Base-by-base conservation (phyloP, 2,888 invertebrate genomes). In the Cinara cedri region DNA sequence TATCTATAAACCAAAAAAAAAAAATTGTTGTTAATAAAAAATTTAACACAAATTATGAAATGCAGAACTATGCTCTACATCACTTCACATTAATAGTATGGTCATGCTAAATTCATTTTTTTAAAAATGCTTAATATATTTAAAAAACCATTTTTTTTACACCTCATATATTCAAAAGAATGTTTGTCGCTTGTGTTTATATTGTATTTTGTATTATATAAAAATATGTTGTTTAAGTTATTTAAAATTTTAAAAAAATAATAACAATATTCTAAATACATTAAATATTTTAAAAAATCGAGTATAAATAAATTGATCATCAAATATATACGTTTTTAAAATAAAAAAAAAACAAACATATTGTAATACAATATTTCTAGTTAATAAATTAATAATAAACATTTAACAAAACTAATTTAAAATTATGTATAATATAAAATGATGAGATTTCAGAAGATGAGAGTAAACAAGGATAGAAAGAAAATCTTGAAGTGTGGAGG, bases 1-100 rank as follows among this genome's bases (percentile, higher is more conserved):
- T 60, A 68, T 19, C 72, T 66, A 66, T 13, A 63, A 13, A 44
- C 19, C 34, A 66, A 66, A 72, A 8, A 72, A 72, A 81, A 57
- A 16, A n/a, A 54, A 21, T 1, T 55, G 10, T 21, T 21, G 10
- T 21, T 57, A 62, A 24, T 34, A 51, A n/a, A 55, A 54, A n/a
- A 34, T 55, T 19, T 1, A 19, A 51, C 19, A 34, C 34, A 34
- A 63, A 19, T 16, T 8, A 63, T 14, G 24, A 9, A 60, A 42
- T 16, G 19, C 11, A 51, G 19, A 62, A 21, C 6, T 46, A 0
- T 9, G 14, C 19, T 26, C n/a, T 19, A 42, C 8, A 62, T 63
- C 9, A 54, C 21, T 19, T 54, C 11, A 54, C 63, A 44, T 44
- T 9, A 46, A 44, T 1, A 8, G 6, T 3, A 21, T 21, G 19